phyloP scores from a whole-genome alignment of 1,140 invertebrate species.

The Drosophila elegans region DNA sequence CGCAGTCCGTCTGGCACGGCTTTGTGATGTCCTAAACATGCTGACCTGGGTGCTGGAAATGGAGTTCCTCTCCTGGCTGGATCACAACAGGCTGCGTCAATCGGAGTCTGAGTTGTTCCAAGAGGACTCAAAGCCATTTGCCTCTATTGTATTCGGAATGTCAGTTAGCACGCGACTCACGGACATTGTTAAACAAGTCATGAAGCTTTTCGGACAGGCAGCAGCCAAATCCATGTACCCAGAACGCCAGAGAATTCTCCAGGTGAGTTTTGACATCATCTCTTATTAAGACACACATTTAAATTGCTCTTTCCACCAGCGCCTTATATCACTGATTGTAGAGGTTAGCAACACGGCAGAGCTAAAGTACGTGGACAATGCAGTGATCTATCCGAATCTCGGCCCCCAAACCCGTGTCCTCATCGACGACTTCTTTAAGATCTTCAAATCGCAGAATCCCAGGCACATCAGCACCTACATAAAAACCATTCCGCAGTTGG shows the following conservation, averaged over 20 bases:
- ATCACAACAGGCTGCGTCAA: constrained; percentile 63
- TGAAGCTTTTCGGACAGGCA: constrained; percentile 45
- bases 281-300: background rate
- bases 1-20: constrained; percentile 45
- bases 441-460: constrained; percentile 60
- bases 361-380: constrained; percentile 47
- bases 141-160: constrained; percentile 52
- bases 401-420: constrained; percentile 46
- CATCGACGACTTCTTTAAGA: constrained; percentile 59
- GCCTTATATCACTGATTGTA: constrained; percentile 52
- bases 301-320: constrained; percentile 14
- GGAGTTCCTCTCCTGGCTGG: constrained; percentile 65
- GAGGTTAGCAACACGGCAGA: constrained; percentile 68
- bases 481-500: constrained; percentile 37
- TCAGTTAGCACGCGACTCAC: constrained; percentile 33
- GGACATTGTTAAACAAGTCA: constrained; percentile 42
- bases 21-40: constrained; percentile 61
- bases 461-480: constrained; percentile 52
- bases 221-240: constrained; percentile 38
- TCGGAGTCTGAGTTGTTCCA: constrained; percentile 61
- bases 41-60: constrained; percentile 54
- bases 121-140: constrained; percentile 59
- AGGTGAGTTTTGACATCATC: constrained; percentile 19
- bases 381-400: constrained; percentile 50
- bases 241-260: constrained; percentile 37